Evolutionary conservation across 2,113 vertebrate species (phyloP), one percentile per base, ranked within the genome.

Genomic region (Mustelus asterias): DNA sequence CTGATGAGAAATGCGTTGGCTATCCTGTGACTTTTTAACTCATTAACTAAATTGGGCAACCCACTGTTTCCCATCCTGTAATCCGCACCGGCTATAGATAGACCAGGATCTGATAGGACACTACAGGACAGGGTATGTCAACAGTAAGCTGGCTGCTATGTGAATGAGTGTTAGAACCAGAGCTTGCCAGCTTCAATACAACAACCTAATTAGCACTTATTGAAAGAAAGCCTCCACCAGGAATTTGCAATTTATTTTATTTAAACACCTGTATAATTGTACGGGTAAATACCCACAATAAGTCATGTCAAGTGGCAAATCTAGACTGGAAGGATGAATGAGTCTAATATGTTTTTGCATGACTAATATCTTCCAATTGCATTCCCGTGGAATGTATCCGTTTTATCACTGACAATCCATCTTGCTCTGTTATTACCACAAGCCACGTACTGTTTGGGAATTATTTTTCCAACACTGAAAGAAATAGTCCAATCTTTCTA

Each of bases 341-440:
- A 1, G 58, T 29, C 63, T 29, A 13, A 11, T 90, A 90, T 90
- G 48, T 90, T 18, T 60, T 29, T 13, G 60, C 13, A 26, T 90
- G 88, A 63, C 58, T 90, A 90, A 90, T 63, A 90, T 90, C 54
- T 90, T 90, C 88, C 88, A 60, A 29, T 90, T 90, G 88, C 54
- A n/a, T 63, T 90, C 11, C 33, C 33, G 4, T n/a, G 48, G 88
- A 90, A 60, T 16, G n/a, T 37, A 37, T 37, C 16, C 22, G 33
- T 65, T 63, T 92, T 33, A 92, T 92, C 16, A 37, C 16, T 7
- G 60, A n/a, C 26, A 63, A 6, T 33, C 33, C 1, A 7, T 63
- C 58, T 60, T 29, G 72, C 29, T 76, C 72, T 76, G 1, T 76
- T 76, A 9, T 89, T 14, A 89, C 60, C 7, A 60, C 4, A 65